Percentiles rank a stretch among this genome's conserved stretches.
Conservation (phyloP, 2,888 invertebrate genomes). For the Drosophila longiperda region DNA sequence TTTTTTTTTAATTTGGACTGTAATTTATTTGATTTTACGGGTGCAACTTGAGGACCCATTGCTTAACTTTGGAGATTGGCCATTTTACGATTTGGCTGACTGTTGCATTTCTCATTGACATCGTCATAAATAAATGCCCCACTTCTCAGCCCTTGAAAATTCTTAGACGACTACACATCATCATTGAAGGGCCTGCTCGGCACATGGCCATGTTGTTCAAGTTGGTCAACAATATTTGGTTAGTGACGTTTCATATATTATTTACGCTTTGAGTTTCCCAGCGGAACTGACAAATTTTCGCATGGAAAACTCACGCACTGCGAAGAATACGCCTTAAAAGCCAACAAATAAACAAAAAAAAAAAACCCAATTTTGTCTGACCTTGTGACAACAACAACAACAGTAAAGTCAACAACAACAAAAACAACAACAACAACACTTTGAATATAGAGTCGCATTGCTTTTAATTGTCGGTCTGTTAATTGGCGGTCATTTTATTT, state of each 20-base stretch:
- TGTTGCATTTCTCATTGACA: conserved; percentile 23
- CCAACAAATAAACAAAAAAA: conserved; percentile 15
- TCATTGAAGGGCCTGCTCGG: conserved; percentile 28
- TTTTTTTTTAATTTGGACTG: conserved; percentile 4
- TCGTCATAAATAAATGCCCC: conserved; percentile 32
- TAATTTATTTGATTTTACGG: conserved; percentile 3
- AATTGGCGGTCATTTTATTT: conserved; percentile 62
- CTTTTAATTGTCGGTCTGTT: conserved; percentile 42
- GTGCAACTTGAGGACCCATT: conserved; percentile 10
- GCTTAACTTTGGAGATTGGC: conserved; percentile 13
- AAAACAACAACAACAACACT: conserved; percentile 18
- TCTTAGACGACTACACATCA: conserved; percentile 37
- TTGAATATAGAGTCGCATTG: conserved; percentile 19
- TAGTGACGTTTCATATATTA: conserved; percentile 21
- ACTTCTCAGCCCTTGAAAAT: conserved; percentile 47
- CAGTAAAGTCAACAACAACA: conserved; percentile 17
- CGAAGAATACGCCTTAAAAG: conserved; percentile 6
- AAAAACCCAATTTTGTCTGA: conserved; percentile 46
- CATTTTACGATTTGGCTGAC: not conserved
- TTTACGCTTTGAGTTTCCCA: conserved; percentile 20
- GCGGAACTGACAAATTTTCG: conserved; percentile 53
- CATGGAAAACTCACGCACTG: conserved; percentile 59
- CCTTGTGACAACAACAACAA: conserved; percentile 50
- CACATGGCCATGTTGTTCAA: conserved; percentile 9
- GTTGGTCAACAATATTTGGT: conserved; percentile 24